Base-by-base conservation (phyloP, 2,113 vertebrate genomes). In the Colinus virginianus region DNA sequence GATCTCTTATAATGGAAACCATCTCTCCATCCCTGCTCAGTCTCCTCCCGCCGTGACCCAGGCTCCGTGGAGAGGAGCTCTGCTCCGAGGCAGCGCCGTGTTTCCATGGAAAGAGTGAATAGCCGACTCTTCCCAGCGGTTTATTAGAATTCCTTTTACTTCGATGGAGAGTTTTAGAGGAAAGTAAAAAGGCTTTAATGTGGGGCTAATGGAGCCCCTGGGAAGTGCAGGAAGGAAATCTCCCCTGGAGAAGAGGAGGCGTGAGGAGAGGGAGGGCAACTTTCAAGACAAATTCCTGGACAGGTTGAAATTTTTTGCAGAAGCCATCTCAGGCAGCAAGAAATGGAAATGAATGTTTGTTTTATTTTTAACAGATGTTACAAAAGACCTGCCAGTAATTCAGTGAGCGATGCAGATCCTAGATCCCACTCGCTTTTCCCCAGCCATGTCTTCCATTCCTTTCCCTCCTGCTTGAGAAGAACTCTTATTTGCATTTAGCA, bases 71-170 rank as follows among this genome's bases (percentile, higher is more conserved):
- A 96, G 96, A 93, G 90, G 90, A 94, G 88, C 68, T 90, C 82
- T 89, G 88, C 90, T 94, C 86, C 12, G 38, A 94, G 92, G 87
- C 96, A 94, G 92, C 19, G 21, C 95, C 36, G 82, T 82, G 97
- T 97, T 97, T 97, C 96, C 96, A 97, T 96, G 95, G 97, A 95
- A 97, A 96, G 96, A 92, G 78, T 91, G 95, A 97, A 95, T 95
- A 95, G 95, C 84, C 75, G 87, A 83, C 74, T 94, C 96, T 96
- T 96, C 95, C 95, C 94, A 94, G 93, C 6, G 89, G 95, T 95
- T 96, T 97, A 96, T 97, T 96, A 97, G 96, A 96, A 97, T 97
- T 97, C 97, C 94, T 96, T 97, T 97, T 96, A 96, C 94, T 96
- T 51, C 59, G 81, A 94, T 77, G 94, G 94, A 86, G 95, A 94